Base-by-base conservation (phyloP, 2,888 invertebrate species). In the Zaprionus lineosus region DNA sequence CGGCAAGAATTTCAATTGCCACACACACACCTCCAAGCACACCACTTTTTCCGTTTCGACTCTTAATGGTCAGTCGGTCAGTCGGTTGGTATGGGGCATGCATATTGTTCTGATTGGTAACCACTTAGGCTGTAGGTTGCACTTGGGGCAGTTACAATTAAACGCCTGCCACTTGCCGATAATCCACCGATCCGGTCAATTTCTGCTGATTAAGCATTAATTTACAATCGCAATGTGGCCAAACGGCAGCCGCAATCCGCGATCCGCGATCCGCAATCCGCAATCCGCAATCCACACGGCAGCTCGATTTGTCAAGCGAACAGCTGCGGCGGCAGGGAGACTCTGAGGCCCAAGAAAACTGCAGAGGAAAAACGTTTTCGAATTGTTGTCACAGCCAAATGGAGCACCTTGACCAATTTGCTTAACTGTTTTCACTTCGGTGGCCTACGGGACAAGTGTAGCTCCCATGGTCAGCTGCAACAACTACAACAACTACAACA, bases 141-240 rank as follows among this genome's bases (percentile, higher is more conserved):
- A 74, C 66, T 56, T 60, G 68, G 52, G 50, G 74, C 75, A 74
- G 74, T 83, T 73, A 75, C 83, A 79, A 85, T 79, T 84, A 83
- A 82, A 82, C 74, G 78, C 79, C 84, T 72, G 74, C 70, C 79
- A 73, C 67, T 55, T 56, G 79, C 52, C 40, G 37, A 73, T 83
- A 83, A 85, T 84, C 74, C 74, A 74, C 84, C 72, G 81, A 85
- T 62, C 76, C 69, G 59, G 58, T 67, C 86, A 67, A 85, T 81
- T 84, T 81, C 55, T 83, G 77, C 84, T 83, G 81, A 85, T 82
- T 82, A 82, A 84, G 74, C 81, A 69, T 83, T 83, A 82, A 83
- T 85, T 82, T 82, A 84, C 71, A 65, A 46, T n/a, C 29, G 39
- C 28, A 37, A 29, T 41, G 52, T 28, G 29, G 24, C 8, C 31